A percentile compares a stretch with the other conserved stretches of the same genome.
Evolutionary conservation across 2,113 vertebrate genomes (phyloP).

Genomic region (Euleptes europaea): DNA sequence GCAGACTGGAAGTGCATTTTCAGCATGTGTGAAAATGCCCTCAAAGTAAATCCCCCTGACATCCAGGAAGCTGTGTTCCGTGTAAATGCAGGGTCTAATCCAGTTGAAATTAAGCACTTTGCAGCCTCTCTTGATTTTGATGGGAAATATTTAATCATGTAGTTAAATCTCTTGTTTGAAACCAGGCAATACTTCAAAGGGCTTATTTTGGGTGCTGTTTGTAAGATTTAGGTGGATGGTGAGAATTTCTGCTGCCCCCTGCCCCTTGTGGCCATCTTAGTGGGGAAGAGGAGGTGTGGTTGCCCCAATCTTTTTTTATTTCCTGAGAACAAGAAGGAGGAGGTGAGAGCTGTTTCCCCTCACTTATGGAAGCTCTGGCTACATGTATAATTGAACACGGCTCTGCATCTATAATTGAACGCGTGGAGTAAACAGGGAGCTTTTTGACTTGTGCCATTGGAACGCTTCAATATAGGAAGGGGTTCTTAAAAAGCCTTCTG

Average conservation of each 20-base stretch:
- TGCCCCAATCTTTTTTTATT: neutral
- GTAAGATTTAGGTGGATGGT: neutral
- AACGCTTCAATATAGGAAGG: slow-evolving; percentile 34
- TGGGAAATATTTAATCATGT: neutral
- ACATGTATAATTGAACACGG: slow-evolving; percentile 67
- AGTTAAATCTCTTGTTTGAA: neutral
- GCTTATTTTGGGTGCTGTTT: neutral
- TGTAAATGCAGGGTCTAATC: too few relatives aligned
- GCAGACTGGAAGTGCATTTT: too few relatives aligned
- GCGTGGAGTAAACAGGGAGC: slow-evolving; percentile 58
- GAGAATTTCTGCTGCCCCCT: neutral
- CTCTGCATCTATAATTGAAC: slow-evolving; percentile 67
- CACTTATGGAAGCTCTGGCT: slow-evolving; percentile 55
- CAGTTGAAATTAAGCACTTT: neutral
- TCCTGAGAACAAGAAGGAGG: neutral
- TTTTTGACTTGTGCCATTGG: slow-evolving; percentile 65
- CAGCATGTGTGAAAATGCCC: too few relatives aligned
- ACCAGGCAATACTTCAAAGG: neutral
- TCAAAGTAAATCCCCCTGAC: neutral
- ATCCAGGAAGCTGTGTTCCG: neutral
- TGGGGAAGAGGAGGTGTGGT: neutral
- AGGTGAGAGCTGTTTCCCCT: slow-evolving; percentile 47
- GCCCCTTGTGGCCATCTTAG: neutral
- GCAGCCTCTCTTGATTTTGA: neutral
- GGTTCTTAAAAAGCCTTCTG: neutral